These are phyloP conservation scores for Alcedo atthis DNA, from an alignment of 2,797 vertebrate species.

Conservation along the genomic window DNA sequence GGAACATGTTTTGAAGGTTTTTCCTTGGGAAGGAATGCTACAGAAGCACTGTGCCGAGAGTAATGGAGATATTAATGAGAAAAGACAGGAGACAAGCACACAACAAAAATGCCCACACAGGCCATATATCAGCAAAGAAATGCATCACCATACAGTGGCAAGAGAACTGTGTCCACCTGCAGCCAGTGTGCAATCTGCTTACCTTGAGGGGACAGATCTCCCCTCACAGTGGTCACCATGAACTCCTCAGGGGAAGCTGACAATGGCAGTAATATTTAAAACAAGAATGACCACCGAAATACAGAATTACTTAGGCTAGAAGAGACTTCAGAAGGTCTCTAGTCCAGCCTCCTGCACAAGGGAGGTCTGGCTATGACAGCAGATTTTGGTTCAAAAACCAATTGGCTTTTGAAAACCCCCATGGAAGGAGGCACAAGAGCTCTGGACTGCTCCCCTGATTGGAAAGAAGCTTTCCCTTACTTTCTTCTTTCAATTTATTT, in stretches of 20 bases:
- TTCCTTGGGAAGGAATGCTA: neutral
- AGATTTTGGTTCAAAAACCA: neutral
- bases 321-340: neutral
- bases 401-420: neutral
- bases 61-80: neutral
- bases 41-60: neutral
- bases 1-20: neutral
- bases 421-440: rapidly evolving
- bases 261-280: neutral
- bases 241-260: neutral
- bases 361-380: neutral
- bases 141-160: neutral
- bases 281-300: neutral
- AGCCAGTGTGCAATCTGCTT: neutral
- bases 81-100: neutral
- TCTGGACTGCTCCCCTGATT: neutral
- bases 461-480: neutral
- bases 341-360: neutral
- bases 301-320: neutral
- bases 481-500: neutral
- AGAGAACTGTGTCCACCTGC: neutral
- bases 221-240: neutral
- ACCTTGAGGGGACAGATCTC: neutral
- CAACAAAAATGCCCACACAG: neutral
- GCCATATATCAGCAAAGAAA: neutral